phyloP scores from a whole-genome alignment of 2,797 vertebrate genomes.

The Myotis findleyi region DNA sequence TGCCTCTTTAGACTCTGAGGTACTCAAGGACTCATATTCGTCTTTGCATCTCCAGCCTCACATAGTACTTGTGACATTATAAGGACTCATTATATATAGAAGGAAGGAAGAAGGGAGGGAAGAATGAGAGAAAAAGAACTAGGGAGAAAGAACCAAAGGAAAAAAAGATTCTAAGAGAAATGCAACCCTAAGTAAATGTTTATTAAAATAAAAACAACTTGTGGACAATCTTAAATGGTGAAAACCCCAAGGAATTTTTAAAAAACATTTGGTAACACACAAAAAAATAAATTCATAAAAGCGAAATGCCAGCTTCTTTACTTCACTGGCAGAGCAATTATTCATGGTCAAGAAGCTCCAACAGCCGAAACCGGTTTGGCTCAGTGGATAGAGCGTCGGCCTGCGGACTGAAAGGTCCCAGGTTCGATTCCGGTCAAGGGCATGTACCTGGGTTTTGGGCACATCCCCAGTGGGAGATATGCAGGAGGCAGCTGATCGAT shows the following conservation, averaged over 20 bases:
- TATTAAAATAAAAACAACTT: slow-evolving; percentile 12
- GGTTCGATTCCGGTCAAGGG: too few species aligned
- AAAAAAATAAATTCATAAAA: slow-evolving; percentile 1
- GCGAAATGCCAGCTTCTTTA: neutral
- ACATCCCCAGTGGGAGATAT: too few species aligned
- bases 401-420: too few species aligned
- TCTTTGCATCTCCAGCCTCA: neutral
- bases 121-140: neutral
- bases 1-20: neutral
- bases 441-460: too few species aligned
- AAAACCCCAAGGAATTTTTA: neutral
- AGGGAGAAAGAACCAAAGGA: neutral
- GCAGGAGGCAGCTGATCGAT: too few species aligned
- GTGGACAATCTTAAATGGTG: neutral
- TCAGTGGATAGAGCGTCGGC: too few species aligned
- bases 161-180: slow-evolving; percentile 36
- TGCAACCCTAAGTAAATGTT: neutral
- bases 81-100: neutral
- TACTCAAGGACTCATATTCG: neutral
- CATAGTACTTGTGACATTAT: neutral
- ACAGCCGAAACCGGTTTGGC: too few species aligned
- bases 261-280: neutral
- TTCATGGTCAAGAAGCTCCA: neutral
- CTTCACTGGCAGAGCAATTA: neutral
- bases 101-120: neutral